Evolutionary conservation across 2,888 invertebrate genomes (phyloP).

Genomic region (Platycheirus albimanus): DNA sequence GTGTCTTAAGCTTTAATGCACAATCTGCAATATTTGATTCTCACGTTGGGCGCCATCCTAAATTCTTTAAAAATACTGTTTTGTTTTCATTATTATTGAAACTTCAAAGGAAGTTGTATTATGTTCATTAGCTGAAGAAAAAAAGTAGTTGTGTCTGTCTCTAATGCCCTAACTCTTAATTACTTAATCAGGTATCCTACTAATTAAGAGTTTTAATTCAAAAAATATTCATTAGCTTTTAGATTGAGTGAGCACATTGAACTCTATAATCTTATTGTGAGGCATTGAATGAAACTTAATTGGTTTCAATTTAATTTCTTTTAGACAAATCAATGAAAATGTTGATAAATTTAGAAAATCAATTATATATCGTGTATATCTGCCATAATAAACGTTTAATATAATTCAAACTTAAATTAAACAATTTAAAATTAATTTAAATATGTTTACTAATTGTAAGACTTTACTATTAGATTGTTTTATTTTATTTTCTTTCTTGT

Average conservation of each 20-base stretch:
- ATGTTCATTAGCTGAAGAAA: too few species aligned
- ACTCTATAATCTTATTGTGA: neutral
- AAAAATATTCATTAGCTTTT: too few species aligned
- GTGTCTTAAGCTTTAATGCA: too few species aligned
- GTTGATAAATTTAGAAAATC: neutral
- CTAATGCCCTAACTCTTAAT: too few species aligned
- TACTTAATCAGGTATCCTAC: too few species aligned
- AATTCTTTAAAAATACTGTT: too few species aligned
- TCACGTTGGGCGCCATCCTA: slow-evolving; percentile 3
- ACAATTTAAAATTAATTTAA: slow-evolving; percentile 31
- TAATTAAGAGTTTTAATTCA: too few species aligned
- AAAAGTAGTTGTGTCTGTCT: too few species aligned
- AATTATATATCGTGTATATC: slow-evolving; percentile 50
- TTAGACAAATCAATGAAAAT: neutral
- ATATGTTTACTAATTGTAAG: slow-evolving; percentile 34
- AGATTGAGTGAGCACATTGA: too few species aligned
- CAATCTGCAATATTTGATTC: too few species aligned
- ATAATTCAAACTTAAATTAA: slow-evolving; percentile 10
- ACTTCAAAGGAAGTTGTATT: too few species aligned
- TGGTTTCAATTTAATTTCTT: neutral
- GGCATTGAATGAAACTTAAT: neutral
- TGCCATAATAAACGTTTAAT: slow-evolving; percentile 60
- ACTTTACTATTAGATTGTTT: slow-evolving; percentile 15
- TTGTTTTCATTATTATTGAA: too few species aligned
- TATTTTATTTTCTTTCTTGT: slow-evolving; percentile 18